Evolutionary conservation across 2,113 vertebrate genomes (phyloP), one percentile per base, ranked within the genome.

Genomic region (human): DNA sequence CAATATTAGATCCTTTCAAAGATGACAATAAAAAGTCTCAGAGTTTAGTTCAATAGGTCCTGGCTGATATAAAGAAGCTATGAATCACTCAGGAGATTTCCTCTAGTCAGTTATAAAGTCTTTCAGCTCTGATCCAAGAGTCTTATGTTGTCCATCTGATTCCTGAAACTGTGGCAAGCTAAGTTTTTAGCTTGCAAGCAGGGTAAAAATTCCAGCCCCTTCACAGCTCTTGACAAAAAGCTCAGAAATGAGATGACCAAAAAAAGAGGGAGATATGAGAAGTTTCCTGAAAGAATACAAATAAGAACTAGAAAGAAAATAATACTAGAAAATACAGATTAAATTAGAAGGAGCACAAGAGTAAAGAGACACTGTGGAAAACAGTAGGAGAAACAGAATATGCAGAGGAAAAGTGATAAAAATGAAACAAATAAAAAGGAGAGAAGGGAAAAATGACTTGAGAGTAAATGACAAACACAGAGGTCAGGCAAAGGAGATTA

Each of bases 181-280:
- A 64, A 76, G 57, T 35, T 89, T 80, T 88, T 16, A 45, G 57
- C 79, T 66, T 57, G 45, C 14, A 84, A 94, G 7, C 38, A 84
- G 8, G 25, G 59, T 59, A 79, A 75, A 80, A 79, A 61, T 48
- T 12, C 64, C 16, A 59, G 14, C 10, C 10, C n/a, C 35, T 81
- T 81, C 32, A 76, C 14, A 81, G 43, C 73, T 92, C 66, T 92
- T 52, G 57, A 86, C 12, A 95, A 95, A 92, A 87, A 50, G 25
- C 52, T 72, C 64, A 81, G 68, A n/a, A 66, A 88, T 75, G 43
- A 91, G 48, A 79, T 40, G 38, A 73, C 45, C 59, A 52, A 87
- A 86, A 61, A n/a, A 82, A 52, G 8, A 66, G 38, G 14, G 6
- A 20, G 40, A 38, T 85, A 57, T 12, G 82, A 80, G 92, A 92